Conservation (phyloP, 1,140 invertebrate genomes). For the Leptonema lineaticorne region DNA sequence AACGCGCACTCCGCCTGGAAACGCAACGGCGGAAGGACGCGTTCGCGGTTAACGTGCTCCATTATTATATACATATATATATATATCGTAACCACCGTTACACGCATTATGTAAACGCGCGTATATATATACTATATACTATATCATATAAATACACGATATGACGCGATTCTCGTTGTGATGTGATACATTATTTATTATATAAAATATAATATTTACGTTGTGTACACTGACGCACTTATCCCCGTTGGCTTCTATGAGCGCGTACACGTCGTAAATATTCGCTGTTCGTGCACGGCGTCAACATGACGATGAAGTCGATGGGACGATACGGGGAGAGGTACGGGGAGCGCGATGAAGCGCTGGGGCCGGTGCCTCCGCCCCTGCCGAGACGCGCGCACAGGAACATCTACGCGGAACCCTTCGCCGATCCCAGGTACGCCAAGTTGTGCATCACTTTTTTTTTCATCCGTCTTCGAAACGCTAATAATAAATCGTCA, state of each 20-base stretch:
- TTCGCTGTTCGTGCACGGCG: too few species aligned
- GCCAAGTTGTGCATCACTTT: slow-evolving; percentile 13
- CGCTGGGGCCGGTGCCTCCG: slow-evolving; percentile 55
- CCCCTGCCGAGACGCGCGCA: slow-evolving; percentile 55
- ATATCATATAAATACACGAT: not conserved
- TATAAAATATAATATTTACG: too few species aligned
- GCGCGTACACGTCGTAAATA: too few species aligned
- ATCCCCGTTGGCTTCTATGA: too few species aligned
- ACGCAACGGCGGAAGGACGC: not conserved
- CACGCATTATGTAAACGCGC: slow-evolving; percentile 16
- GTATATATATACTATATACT: too few species aligned
- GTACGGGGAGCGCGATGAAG: slow-evolving; percentile 55
- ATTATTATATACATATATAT: not conserved
- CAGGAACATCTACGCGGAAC: slow-evolving; percentile 56
- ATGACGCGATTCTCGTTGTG: not conserved
- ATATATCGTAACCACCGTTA: not conserved
- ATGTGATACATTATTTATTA: too few species aligned
- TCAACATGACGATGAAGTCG: slow-evolving; percentile 57
- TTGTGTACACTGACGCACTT: too few species aligned
- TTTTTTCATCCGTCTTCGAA: not conserved
- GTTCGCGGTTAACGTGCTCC: not conserved
- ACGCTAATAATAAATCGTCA: too few species aligned
- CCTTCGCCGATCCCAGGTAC: slow-evolving; percentile 58
- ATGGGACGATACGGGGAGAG: slow-evolving; percentile 52
- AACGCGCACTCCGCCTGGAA: not conserved